Evolutionary conservation across 2,888 invertebrate species (phyloP).

Genomic region (Stenodera caucasica): DNA sequence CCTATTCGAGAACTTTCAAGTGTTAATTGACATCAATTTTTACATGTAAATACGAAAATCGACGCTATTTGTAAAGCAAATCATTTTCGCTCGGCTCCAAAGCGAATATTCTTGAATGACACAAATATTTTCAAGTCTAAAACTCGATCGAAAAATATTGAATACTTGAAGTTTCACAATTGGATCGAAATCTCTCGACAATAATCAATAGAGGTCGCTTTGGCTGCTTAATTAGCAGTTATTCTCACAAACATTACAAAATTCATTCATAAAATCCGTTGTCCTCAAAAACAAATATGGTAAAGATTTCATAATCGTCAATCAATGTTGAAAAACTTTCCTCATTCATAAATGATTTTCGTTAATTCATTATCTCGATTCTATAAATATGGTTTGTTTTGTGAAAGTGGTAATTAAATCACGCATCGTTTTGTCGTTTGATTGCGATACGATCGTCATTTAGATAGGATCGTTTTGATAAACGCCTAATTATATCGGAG

Average conservation of each 20-base stretch:
- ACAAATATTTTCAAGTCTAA: too few species aligned
- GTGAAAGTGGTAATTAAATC: not conserved
- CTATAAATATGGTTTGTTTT: too few species aligned
- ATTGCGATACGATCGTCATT: conserved; percentile 40
- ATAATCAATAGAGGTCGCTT: too few species aligned
- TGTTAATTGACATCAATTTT: not conserved
- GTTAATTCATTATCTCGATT: not conserved
- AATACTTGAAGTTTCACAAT: too few species aligned
- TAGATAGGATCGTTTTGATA: conserved; percentile 38
- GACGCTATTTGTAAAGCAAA: conserved; percentile 26
- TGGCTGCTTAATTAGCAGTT: too few species aligned
- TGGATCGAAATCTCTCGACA: too few species aligned
- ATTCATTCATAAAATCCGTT: not conserved
- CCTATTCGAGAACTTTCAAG: not conserved
- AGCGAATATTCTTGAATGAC: too few species aligned
- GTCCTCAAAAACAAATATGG: conserved; percentile 1
- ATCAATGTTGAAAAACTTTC: not conserved
- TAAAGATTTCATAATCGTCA: not conserved
- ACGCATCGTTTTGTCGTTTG: conserved; percentile 37
- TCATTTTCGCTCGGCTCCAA: conserved; percentile 6
- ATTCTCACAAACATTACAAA: not conserved
- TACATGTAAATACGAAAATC: not conserved
- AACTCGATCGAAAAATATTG: too few species aligned
- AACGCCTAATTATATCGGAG: conserved; percentile 47
- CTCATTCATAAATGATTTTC: not conserved